These are phyloP conservation scores for Ectemnius cavifrons DNA, from an alignment of 2,888 invertebrate genomes.

Conservation along the genomic window DNA sequence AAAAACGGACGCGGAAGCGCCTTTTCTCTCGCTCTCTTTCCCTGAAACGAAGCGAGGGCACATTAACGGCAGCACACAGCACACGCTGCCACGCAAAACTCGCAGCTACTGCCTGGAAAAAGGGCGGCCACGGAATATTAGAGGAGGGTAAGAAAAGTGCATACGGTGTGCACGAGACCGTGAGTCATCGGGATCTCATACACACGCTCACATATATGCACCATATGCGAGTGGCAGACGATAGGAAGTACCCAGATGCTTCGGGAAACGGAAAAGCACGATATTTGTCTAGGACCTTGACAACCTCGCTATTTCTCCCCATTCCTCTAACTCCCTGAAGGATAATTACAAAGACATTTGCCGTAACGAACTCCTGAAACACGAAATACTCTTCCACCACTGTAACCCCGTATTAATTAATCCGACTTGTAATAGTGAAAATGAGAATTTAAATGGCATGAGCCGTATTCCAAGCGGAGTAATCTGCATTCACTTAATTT, in stretches of 20 bases:
- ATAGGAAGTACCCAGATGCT: slow-evolving; percentile 31
- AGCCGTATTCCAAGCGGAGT: too few relatives aligned
- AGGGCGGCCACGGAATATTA: slow-evolving; percentile 44
- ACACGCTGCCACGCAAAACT: slow-evolving; percentile 5
- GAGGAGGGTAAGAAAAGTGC: slow-evolving; percentile 53
- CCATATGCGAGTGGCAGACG: slow-evolving; percentile 38
- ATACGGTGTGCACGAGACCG: slow-evolving; percentile 30
- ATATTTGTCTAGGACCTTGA: slow-evolving; percentile 19
- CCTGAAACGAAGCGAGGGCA: slow-evolving; percentile 6
- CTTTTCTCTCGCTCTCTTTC: slow-evolving; percentile 25
- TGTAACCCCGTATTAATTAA: too few relatives aligned
- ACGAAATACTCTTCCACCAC: too few relatives aligned
- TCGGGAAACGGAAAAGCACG: slow-evolving; percentile 1
- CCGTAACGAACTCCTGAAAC: too few relatives aligned
- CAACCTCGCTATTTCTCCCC: too few relatives aligned
- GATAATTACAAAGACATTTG: too few relatives aligned
- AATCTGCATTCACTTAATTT: too few relatives aligned
- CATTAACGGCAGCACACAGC: slow-evolving; percentile 38
- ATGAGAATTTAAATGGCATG: too few relatives aligned
- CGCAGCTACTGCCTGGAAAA: slow-evolving; percentile 45
- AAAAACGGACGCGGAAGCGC: slow-evolving; percentile 26
- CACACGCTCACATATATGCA: not conserved
- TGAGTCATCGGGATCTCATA: slow-evolving; percentile 48
- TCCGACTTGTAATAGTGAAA: too few relatives aligned
- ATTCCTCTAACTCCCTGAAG: too few relatives aligned